Conservation (phyloP, 2,888 invertebrate genomes). For the Pristionchus entomophagus region DNA sequence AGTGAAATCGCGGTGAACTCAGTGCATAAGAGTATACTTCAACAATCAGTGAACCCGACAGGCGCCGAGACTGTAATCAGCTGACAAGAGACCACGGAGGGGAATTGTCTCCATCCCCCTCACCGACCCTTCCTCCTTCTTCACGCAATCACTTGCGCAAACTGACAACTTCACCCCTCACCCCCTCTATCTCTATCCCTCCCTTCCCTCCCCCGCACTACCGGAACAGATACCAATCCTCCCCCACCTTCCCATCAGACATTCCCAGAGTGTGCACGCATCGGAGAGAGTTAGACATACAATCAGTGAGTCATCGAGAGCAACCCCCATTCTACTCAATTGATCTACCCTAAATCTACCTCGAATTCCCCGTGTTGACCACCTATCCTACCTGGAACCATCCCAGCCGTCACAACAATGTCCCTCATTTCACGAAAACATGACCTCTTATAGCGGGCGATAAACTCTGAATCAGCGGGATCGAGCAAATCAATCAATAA, state of each 20-base stretch:
- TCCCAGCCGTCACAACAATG: not conserved
- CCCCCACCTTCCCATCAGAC: no score
- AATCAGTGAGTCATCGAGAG: not conserved
- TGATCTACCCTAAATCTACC: not conserved
- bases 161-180: constrained; percentile 37
- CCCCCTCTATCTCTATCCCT: not conserved
- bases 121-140: not conserved
- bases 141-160: constrained; percentile 21
- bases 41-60: not conserved
- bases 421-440: not conserved
- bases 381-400: not conserved
- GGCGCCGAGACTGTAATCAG: not conserved
- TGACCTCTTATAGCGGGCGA: not conserved
- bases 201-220: not conserved
- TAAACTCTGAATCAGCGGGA: not conserved
- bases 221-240: not conserved
- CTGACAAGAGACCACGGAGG: not conserved
- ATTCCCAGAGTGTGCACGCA: no score
- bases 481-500: constrained; percentile 13
- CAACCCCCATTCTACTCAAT: not conserved
- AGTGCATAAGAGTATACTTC: no score
- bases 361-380: not conserved
- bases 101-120: not conserved
- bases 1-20: no score
- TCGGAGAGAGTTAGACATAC: not conserved